phyloP scores from a whole-genome alignment of 1,140 invertebrate species.

The Apis florea region DNA sequence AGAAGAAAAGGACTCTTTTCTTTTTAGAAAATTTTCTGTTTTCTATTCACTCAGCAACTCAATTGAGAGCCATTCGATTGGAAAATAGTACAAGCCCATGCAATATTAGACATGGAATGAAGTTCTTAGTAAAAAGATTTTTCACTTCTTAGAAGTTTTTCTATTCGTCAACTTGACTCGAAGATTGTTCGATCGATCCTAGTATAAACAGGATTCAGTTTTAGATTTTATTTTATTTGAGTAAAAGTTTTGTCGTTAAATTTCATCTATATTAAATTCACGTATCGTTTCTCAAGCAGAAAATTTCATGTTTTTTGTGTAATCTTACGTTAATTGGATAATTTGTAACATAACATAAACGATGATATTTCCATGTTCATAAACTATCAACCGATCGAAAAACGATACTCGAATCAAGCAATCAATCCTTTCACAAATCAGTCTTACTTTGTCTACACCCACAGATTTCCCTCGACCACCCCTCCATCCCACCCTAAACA shows the following conservation, averaged over 20 bases:
- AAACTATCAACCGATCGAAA: neutral
- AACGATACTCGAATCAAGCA: constrained; percentile 24
- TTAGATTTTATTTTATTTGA: neutral
- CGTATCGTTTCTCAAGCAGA: neutral
- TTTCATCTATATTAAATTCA: neutral
- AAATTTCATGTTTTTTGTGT: too few species aligned
- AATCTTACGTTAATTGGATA: too few species aligned
- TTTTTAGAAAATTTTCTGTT: neutral
- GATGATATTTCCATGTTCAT: neutral
- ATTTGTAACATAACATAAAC: neutral
- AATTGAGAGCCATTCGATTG: neutral
- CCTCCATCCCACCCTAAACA: constrained; percentile 11
- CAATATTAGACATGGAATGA: neutral
- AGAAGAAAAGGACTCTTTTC: too few species aligned
- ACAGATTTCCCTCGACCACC: constrained; percentile 42
- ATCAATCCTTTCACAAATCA: constrained; percentile 18
- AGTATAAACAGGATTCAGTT: neutral
- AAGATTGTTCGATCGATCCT: constrained; percentile 1
- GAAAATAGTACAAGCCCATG: constrained; percentile 3
- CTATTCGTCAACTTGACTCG: constrained; percentile 15
- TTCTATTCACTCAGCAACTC: neutral
- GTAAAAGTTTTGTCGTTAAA: neutral
- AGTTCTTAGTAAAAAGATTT: constrained; percentile 1
- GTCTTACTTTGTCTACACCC: constrained; percentile 33
- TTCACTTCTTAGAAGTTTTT: constrained; percentile 28